These are phyloP conservation scores for Pseudanteris insignis DNA, from an alignment of 2,888 invertebrate genomes.

Conservation along the genomic window DNA sequence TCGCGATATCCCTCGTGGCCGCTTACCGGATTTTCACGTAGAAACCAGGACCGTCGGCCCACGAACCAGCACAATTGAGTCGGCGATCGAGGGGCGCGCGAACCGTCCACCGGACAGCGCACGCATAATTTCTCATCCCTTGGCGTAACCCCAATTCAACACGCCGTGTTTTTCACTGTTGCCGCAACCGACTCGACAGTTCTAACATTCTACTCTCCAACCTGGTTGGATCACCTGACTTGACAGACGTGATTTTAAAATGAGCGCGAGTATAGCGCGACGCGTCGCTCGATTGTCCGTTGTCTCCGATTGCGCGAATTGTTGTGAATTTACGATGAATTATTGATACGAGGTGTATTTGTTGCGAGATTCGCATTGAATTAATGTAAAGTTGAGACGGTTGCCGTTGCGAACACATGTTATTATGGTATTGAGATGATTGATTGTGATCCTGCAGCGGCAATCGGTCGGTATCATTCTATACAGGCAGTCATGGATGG, in stretches of 20 bases:
- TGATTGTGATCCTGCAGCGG: not conserved
- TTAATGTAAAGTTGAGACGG: not conserved
- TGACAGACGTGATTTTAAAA: too few species aligned
- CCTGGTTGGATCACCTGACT: too few species aligned
- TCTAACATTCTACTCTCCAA: too few species aligned
- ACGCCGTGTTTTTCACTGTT: not conserved
- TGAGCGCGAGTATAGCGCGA: too few species aligned
- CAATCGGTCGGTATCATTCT: not conserved
- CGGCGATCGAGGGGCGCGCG: constrained; percentile 3
- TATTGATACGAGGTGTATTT: not conserved
- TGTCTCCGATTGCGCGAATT: too few species aligned
- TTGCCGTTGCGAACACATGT: not conserved
- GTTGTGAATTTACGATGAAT: not conserved
- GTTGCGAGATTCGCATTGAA: not conserved
- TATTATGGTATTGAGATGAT: not conserved
- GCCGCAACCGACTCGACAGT: too few species aligned
- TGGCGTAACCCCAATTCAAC: not conserved
- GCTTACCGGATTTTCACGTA: constrained; percentile 56
- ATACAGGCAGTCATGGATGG: not conserved
- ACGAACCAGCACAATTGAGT: constrained; percentile 22
- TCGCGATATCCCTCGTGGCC: constrained; percentile 45
- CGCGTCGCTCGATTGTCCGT: too few species aligned
- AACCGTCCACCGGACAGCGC: too few species aligned
- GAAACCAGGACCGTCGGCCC: too few species aligned
- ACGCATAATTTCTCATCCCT: not conserved